Evolutionary conservation across 1,140 invertebrate species (phyloP), one percentile per base, ranked within the genome.

Genomic region (Aradophagus sp.): DNA sequence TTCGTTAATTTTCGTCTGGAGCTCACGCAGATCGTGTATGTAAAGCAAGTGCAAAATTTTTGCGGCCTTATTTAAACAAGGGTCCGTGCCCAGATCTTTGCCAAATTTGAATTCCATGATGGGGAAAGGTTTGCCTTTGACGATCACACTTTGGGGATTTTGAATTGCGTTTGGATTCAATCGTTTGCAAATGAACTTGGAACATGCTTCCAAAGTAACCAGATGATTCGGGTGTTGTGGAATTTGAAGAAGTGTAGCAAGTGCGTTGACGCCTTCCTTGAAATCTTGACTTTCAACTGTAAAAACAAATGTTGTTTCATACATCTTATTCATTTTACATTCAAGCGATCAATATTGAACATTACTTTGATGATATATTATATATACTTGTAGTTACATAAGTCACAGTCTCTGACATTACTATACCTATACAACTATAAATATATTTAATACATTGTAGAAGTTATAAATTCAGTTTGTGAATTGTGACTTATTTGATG

Each of bases 1-100:
- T 85, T 97, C 93, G 85, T 99, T 99, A 26, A 98, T 97, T 77
- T 91, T 91, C 0, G 96, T 98, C 85, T 99, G 97, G 14, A 99
- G 87, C 66, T 96, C 89, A 68, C 97, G 87, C 5, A 98, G 83
- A 81, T 98, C 95, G 76, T 95, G 92, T 68, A 99, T 93, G 81
- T 97, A 97, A 2, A 99, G 81, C 11, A 99, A 87, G 27, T 94
- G 89, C 15, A 99, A 85, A 29, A 97, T 90, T 84, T 92, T 92
- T 2, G 91, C 91, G 8, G 94, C 94, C 77, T 93, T 90, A 70
- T 93, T 93, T 19, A 93, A 79, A 13, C 90, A 88, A 35, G 88
- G 84, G 84, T 95, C 92, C 39, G 88, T 88, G 36, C 50, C 65
- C n/a, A 89, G 86, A 50, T 93, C 88, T 83, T 91, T 91, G 35